These are phyloP conservation scores for Varecia variegata DNA, from an alignment of 2,797 vertebrate species.

Conservation along the genomic window DNA sequence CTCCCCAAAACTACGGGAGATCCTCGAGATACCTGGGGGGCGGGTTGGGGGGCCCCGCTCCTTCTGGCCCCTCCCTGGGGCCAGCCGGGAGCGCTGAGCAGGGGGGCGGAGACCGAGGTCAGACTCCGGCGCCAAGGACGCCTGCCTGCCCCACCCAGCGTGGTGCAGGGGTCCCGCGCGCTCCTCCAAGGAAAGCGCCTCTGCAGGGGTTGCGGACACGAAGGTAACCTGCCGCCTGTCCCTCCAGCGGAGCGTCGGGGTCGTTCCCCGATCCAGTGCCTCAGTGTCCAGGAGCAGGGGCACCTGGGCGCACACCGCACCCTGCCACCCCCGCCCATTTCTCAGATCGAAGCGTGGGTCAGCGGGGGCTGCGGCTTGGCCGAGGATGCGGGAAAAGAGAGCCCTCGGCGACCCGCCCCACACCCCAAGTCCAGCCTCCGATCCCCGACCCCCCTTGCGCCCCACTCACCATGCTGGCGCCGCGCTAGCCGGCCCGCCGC, in stretches of 20 bases:
- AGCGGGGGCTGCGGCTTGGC: not conserved
- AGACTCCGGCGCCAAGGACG: not conserved
- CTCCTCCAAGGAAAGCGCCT: not conserved
- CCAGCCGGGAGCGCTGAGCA: not conserved
- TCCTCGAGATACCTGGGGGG: not conserved
- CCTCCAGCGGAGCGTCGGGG: not conserved
- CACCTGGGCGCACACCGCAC: not conserved
- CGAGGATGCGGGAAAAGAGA: not conserved
- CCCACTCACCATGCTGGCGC: slow-evolving; percentile 73
- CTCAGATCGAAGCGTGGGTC: not conserved
- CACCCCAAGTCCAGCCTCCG: not conserved
- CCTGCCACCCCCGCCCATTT: not conserved
- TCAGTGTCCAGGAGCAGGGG: not conserved
- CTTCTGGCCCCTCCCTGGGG: not conserved
- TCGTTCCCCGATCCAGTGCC: not conserved
- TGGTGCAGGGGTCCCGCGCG: not conserved
- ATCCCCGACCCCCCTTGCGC: not conserved
- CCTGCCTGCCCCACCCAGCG: not conserved
- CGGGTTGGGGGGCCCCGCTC: not conserved
- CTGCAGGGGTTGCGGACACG: not conserved
- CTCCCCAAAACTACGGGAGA: not conserved
- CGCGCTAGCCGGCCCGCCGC: not conserved
- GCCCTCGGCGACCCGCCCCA: not conserved
- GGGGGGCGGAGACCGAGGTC: not conserved
- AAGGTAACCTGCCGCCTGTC: not conserved